Base-by-base conservation (phyloP, 1,140 invertebrate species). In the Euura saliciscinereae region DNA sequence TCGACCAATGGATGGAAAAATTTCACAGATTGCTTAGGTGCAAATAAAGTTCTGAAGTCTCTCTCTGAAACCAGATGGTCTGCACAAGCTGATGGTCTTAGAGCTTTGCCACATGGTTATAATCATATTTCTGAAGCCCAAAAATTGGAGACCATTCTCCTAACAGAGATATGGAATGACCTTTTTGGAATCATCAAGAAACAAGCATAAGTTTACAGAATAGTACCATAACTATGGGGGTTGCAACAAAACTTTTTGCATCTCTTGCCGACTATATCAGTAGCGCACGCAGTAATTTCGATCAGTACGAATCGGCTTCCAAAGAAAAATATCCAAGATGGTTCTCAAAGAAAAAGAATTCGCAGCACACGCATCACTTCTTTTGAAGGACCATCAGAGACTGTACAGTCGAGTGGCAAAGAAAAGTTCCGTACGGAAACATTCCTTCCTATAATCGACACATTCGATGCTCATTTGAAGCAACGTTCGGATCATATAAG, bases 1-100 rank as follows among this genome's bases (percentile, higher is more conserved):
- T 78, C 76, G 28, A 79, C 75, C 51, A 43, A 69, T 45, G 71
- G 78, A 8, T 79, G 76, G 70, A 70, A 76, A 6, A 6, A 6
- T 6, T 51, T 51, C 5, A 51, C 46, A 11, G 11, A 51, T 6
- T 51, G 46, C 11, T 43, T 70, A 8, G 42, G 68, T 69, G n/a
- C 51, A n/a, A 69, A 72, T 45, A 28, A 72, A 68, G 71, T 72
- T 44, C 64, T 72, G 28, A 72, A 72, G 68, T 66, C 45, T 10
- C 66, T 68, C 42, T 68, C 42, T 13, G 67, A 72, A 68, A 72
- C 71, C 71, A 72, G 71, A 67, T 72, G 71, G 71, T 72, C 71
- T 5, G 67, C 71, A 44, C 66, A 67, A 44, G 13, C n/a, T 65
- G 71, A 72, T 45, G 71, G 43, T 72, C 65, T 72, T 45, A 45